Conservation (phyloP, 1,140 invertebrate genomes). For the Chelonus insularis region DNA sequence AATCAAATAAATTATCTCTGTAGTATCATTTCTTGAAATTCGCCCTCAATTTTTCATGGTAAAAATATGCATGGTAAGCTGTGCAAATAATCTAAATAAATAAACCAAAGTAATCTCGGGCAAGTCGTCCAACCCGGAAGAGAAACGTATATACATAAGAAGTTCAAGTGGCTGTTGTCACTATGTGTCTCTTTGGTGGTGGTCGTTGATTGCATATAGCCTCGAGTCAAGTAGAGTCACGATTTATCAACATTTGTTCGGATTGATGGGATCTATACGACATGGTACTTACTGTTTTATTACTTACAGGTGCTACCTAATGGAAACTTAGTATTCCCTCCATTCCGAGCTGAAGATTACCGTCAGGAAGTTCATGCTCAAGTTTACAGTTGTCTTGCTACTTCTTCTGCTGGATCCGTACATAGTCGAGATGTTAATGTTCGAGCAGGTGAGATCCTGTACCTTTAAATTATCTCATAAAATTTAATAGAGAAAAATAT, state of each 20-base stretch:
- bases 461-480: neutral
- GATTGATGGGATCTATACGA: neutral
- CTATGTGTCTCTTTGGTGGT: conserved; percentile 12
- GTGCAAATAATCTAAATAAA: neutral
- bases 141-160: neutral
- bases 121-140: conserved; percentile 29
- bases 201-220: neutral
- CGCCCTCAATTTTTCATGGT: neutral
- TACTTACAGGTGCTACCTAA: conserved; percentile 76
- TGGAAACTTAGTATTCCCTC: conserved; percentile 91
- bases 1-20: too few relatives aligned
- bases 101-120: conserved; percentile 21
- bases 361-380: conserved; percentile 91
- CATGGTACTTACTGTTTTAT: conserved; percentile 25
- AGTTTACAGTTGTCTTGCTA: conserved; percentile 88
- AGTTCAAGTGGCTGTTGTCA: conserved; percentile 24
- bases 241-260: neutral
- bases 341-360: conserved; percentile 91
- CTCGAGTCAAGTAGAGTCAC: neutral
- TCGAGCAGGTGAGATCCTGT: conserved; percentile 78
- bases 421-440: conserved; percentile 91
- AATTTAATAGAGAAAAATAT: neutral
- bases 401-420: conserved; percentile 85
- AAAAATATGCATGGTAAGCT: conserved; percentile 2
- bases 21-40: too few relatives aligned